Percentiles rank a stretch among this genome's conserved stretches.
phyloP scores from a whole-genome alignment of 2,797 vertebrate species.

The Sphaeramia orbicularis region DNA sequence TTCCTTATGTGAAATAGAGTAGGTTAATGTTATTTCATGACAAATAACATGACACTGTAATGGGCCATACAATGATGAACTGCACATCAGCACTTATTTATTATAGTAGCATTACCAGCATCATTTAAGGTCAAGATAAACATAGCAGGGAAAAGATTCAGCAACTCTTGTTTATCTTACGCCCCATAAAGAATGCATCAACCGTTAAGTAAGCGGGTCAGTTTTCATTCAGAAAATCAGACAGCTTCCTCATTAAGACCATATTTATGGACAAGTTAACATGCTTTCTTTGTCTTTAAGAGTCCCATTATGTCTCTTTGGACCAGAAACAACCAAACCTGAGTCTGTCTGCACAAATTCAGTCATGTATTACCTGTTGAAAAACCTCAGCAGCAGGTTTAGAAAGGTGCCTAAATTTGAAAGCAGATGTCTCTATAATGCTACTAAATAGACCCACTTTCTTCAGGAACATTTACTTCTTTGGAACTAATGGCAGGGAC shows the following conservation, averaged over 20 bases:
- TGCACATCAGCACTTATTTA: slow-evolving; percentile 37
- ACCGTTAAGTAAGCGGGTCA: slow-evolving; percentile 10
- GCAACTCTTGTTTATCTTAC: slow-evolving; percentile 15
- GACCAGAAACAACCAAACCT: slow-evolving; percentile 25
- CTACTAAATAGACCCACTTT: slow-evolving; percentile 53
- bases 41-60: slow-evolving; percentile 32
- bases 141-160: slow-evolving; percentile 3
- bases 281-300: slow-evolving; percentile 28
- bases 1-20: slow-evolving; percentile 42
- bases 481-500: slow-evolving; percentile 16
- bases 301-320: slow-evolving; percentile 38
- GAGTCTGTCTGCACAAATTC: slow-evolving; percentile 40
- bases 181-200: slow-evolving; percentile 19
- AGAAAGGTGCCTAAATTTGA: slow-evolving; percentile 40
- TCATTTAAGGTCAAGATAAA: slow-evolving; percentile 41
- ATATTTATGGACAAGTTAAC: slow-evolving; percentile 30
- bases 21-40: slow-evolving; percentile 58
- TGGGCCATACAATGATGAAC: slow-evolving; percentile 29
- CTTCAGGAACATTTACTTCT: slow-evolving; percentile 55
- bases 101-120: slow-evolving; percentile 16
- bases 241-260: slow-evolving; percentile 30
- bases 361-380: slow-evolving; percentile 27
- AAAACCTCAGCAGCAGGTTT: slow-evolving; percentile 48
- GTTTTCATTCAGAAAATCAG: slow-evolving; percentile 49
- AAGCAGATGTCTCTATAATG: slow-evolving; percentile 37